A percentile compares a stretch with the other conserved stretches of the same genome.
Conservation (phyloP, 2,797 vertebrate genomes). For the Crocodylus rhombifer region DNA sequence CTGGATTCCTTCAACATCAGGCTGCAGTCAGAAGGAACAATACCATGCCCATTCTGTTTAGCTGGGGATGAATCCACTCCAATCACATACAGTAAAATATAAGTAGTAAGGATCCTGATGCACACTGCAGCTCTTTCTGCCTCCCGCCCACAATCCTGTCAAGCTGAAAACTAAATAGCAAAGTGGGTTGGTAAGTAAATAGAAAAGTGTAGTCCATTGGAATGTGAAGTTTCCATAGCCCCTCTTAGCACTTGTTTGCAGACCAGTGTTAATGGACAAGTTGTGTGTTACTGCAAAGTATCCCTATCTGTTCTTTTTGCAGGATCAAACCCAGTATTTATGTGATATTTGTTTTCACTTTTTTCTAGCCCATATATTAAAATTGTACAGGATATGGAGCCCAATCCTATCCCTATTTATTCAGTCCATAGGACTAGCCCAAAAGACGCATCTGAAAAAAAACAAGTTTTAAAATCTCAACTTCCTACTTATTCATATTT, state of each 20-base stretch:
- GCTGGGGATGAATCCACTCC: neutral
- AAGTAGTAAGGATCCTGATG: neutral
- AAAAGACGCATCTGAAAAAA: neutral
- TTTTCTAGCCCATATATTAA: neutral
- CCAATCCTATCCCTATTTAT: neutral
- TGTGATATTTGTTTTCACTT: fast-evolving
- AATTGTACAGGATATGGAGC: neutral
- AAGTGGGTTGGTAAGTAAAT: too few relatives aligned
- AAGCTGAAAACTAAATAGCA: neutral
- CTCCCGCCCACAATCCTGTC: neutral
- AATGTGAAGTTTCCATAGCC: neutral
- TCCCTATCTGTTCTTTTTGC: neutral
- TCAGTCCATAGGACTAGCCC: neutral
- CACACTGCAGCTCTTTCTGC: neutral
- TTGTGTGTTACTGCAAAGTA: neutral
- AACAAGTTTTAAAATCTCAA: neutral
- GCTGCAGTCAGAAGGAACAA: neutral
- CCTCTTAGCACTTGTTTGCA: neutral
- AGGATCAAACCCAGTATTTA: neutral
- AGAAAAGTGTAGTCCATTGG: neutral
- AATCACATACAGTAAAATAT: neutral
- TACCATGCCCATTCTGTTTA: neutral
- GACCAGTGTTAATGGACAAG: neutral
- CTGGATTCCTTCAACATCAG: neutral
- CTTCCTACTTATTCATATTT: neutral